Percentiles rank a stretch among this genome's conserved stretches.
Evolutionary conservation across 2,797 vertebrate species (phyloP).

Genomic region (Danio aesculapii): DNA sequence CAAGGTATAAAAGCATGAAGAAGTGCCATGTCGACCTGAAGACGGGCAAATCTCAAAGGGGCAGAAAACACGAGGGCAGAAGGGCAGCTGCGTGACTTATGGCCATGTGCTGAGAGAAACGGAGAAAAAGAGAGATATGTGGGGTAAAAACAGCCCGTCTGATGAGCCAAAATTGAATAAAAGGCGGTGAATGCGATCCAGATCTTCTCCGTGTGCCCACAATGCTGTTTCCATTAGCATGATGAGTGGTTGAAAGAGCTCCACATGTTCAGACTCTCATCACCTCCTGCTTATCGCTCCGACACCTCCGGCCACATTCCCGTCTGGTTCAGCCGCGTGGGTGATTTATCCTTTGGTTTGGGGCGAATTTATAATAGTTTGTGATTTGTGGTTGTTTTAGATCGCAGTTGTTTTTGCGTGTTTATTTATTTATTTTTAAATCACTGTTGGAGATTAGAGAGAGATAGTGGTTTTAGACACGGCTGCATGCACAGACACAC

Average conservation of each 20-base stretch:
- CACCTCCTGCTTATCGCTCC: slow-evolving; percentile 64
- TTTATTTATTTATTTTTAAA: too few species aligned
- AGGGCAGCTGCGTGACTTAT: slow-evolving; percentile 80
- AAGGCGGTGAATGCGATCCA: slow-evolving; percentile 78
- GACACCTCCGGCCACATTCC: slow-evolving; percentile 56
- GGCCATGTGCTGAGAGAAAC: slow-evolving; percentile 62
- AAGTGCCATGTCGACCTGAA: slow-evolving; percentile 71
- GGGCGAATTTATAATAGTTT: neutral
- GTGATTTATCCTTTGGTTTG: neutral
- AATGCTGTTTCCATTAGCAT: slow-evolving; percentile 84
- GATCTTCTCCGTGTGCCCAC: slow-evolving; percentile 72
- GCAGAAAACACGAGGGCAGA: too few species aligned
- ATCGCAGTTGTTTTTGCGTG: neutral
- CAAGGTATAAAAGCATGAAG: slow-evolving; percentile 79
- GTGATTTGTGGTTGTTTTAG: neutral
- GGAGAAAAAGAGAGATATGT: slow-evolving; percentile 50
- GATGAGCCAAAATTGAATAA: slow-evolving; percentile 79
- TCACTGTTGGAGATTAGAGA: too few species aligned
- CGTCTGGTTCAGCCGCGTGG: too few species aligned
- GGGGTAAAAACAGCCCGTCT: slow-evolving; percentile 39
- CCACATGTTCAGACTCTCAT: slow-evolving; percentile 75
- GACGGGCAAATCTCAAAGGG: slow-evolving; percentile 62
- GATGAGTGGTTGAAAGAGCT: slow-evolving; percentile 78
- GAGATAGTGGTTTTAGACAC: too few species aligned
- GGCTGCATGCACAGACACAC: too few species aligned